Conservation (phyloP, 2,797 vertebrate genomes). For the Furcifer pardalis region DNA sequence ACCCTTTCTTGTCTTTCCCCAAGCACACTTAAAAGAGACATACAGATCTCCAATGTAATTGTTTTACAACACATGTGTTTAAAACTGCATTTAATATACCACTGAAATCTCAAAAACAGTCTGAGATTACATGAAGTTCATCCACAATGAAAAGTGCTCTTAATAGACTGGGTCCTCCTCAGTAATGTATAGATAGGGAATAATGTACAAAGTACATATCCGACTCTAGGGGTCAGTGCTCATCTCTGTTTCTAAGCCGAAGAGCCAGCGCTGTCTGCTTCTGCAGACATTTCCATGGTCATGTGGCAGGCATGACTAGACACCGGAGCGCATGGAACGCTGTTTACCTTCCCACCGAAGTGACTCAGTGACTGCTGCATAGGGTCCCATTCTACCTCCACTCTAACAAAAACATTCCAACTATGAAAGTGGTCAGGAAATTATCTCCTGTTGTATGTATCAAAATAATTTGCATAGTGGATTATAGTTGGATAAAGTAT, state of each 20-base stretch:
- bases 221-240: no score
- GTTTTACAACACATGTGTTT: not conserved
- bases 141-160: not conserved
- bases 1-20: not conserved
- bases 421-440: not conserved
- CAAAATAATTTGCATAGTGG: not conserved
- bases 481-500: no score
- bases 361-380: no score
- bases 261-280: no score
- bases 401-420: no score
- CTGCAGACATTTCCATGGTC: no score
- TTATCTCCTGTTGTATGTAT: not conserved
- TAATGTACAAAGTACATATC: not conserved
- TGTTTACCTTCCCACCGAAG: no score
- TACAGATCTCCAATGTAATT: not conserved
- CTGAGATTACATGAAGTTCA: not conserved
- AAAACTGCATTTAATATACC: not conserved
- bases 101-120: not conserved
- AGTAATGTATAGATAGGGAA: not conserved
- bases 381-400: no score
- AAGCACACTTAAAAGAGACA: not conserved
- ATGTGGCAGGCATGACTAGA: no score
- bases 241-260: no score
- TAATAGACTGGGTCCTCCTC: not conserved
- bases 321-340: no score